Evolutionary conservation across 1,140 invertebrate genomes (phyloP).

Genomic region (Metaphire vulgaris): DNA sequence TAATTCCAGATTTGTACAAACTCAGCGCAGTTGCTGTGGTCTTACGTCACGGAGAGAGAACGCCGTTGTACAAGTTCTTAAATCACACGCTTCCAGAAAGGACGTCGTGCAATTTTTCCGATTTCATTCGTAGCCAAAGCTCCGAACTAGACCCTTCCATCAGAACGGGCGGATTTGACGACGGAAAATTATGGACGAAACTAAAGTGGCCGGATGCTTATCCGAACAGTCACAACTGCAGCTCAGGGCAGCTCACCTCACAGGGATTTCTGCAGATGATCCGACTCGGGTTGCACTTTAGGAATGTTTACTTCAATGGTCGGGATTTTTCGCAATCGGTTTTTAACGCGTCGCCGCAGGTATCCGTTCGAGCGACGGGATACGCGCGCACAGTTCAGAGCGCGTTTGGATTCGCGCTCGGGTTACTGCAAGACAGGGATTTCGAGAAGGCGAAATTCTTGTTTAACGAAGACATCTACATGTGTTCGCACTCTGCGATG

Average conservation of each 20-base stretch:
- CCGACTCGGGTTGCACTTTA: neutral
- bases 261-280: neutral
- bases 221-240: neutral
- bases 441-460: neutral
- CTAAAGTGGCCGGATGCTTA: neutral
- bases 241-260: neutral
- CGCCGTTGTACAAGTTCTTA: neutral
- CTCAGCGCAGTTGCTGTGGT: neutral
- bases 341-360: neutral
- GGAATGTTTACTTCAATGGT: neutral
- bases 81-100: neutral
- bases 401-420: neutral
- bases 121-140: neutral
- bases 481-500: neutral
- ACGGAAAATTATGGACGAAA: too few relatives aligned
- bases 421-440: neutral
- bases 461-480: neutral
- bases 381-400: neutral
- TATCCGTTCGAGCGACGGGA: neutral
- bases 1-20: neutral
- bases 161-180: too few relatives aligned
- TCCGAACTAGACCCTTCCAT: too few relatives aligned
- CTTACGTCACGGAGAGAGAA: neutral
- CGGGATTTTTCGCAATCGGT: neutral
- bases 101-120: neutral